Evolutionary conservation across 2,888 invertebrate genomes (phyloP).

Genomic region (Cephalotes varians): DNA sequence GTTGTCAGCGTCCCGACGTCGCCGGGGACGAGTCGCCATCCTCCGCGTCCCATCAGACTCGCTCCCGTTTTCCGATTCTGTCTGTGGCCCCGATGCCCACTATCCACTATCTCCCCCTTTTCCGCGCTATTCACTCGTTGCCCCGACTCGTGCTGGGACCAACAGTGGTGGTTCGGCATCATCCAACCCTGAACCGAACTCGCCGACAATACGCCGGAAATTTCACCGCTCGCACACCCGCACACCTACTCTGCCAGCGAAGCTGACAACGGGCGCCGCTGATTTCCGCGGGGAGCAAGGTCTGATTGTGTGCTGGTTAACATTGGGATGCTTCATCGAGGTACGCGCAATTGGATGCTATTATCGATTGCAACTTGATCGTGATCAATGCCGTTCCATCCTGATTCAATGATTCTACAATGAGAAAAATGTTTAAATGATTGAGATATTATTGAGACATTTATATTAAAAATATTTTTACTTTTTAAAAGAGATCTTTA

Average conservation of each 20-base stretch:
- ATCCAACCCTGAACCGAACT: constrained; percentile 67
- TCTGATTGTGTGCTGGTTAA: constrained; percentile 37
- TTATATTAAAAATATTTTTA: neutral
- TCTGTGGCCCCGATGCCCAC: constrained; percentile 46
- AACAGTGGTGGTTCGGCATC: constrained; percentile 67
- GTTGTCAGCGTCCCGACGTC: constrained; percentile 75
- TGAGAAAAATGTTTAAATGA: neutral
- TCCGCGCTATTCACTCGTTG: constrained; percentile 47
- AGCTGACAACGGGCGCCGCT: constrained; percentile 74
- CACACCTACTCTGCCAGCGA: constrained; percentile 31
- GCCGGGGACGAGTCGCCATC: constrained; percentile 79
- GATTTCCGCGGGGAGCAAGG: constrained; percentile 81
- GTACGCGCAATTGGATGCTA: constrained; percentile 43
- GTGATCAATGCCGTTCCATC: constrained; percentile 15
- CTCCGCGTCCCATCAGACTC: constrained; percentile 74
- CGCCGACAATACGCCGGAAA: constrained; percentile 80
- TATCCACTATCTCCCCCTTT: constrained; percentile 57
- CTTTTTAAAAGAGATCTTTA: neutral
- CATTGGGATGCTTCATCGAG: constrained; percentile 50
- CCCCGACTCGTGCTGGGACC: constrained; percentile 66
- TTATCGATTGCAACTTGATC: constrained; percentile 36
- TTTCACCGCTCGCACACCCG: constrained; percentile 75
- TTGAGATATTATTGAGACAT: neutral
- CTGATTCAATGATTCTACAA: neutral
- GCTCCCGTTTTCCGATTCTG: constrained; percentile 63